Conservation (phyloP, 2,888 invertebrate species). For the Leucophora obtusa region DNA sequence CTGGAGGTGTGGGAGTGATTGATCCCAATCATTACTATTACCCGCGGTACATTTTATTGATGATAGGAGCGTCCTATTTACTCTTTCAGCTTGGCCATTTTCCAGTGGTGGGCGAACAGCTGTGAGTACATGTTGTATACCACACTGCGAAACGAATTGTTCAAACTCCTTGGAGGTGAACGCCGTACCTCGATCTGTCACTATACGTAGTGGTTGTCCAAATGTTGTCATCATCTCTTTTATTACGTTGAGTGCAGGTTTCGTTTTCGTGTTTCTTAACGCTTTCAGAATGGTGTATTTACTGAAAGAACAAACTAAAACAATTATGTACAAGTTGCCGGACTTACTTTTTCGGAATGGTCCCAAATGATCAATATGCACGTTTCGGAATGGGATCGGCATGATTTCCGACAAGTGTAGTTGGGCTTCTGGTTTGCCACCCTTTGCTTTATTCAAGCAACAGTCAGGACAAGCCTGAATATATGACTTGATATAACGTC, state of each 20-base stretch:
- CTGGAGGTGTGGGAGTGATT: neutral
- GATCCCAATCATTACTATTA: neutral
- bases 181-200: constrained; percentile 39
- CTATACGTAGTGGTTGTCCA: constrained; percentile 39
- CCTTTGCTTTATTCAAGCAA: constrained; percentile 54
- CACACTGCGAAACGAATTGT: constrained; percentile 21
- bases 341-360: constrained; percentile 61
- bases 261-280: constrained; percentile 56
- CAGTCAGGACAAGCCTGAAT: constrained; percentile 61
- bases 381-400: constrained; percentile 58
- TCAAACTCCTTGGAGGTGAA: constrained; percentile 51
- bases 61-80: constrained; percentile 9
- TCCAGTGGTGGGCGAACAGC: constrained; percentile 46
- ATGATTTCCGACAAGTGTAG: constrained; percentile 50
- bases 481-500: constrained; percentile 63
- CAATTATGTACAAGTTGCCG: constrained; percentile 55
- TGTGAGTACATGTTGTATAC: constrained; percentile 45
- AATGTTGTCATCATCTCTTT: constrained; percentile 48
- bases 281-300: constrained; percentile 63
- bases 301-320: constrained; percentile 55
- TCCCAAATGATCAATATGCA: constrained; percentile 64
- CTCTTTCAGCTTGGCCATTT: constrained; percentile 43
- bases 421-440: constrained; percentile 58
- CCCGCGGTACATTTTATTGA: neutral
- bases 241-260: constrained; percentile 45